These are phyloP conservation scores for Liparis tanakae DNA, from an alignment of 2,797 vertebrate species.

Conservation along the genomic window DNA sequence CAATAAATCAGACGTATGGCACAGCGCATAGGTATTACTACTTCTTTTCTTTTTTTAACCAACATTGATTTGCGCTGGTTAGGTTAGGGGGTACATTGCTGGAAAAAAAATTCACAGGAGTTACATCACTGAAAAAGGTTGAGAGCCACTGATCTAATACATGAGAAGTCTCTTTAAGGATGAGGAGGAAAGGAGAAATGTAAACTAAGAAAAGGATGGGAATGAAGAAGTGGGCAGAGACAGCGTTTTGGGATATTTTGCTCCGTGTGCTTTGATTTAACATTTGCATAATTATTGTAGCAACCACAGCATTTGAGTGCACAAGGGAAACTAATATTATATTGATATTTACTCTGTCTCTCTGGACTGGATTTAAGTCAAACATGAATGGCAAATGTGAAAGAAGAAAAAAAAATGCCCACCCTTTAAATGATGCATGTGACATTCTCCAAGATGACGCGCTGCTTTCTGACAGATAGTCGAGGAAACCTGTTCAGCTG, in stretches of 20 bases:
- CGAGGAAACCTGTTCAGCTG: background rate
- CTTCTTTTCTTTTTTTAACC: no score
- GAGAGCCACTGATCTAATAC: slow-evolving; percentile 47
- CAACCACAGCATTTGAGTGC: slow-evolving; percentile 12
- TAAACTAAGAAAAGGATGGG: slow-evolving; percentile 33
- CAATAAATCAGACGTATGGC: no score
- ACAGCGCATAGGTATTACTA: no score
- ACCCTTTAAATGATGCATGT: slow-evolving; percentile 16
- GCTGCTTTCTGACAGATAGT: slow-evolving; percentile 4
- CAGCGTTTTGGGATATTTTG: slow-evolving; percentile 50
- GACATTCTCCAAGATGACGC: slow-evolving; percentile 1
- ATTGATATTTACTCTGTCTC: slow-evolving; percentile 5
- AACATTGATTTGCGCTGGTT: no score
- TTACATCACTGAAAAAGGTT: no score
- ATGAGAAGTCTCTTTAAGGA: slow-evolving; percentile 80
- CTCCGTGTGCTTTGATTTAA: slow-evolving; percentile 50
- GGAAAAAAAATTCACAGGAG: no score
- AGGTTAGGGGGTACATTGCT: no score
- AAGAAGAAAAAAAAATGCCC: background rate
- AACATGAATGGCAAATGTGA: slow-evolving; percentile 9
- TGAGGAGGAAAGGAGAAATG: slow-evolving; percentile 24
- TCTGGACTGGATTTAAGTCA: background rate
- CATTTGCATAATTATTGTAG: slow-evolving; percentile 44
- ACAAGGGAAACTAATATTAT: background rate
- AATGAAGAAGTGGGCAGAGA: slow-evolving; percentile 28